Conservation (phyloP, 2,113 vertebrate species). For the Equus quagga region DNA sequence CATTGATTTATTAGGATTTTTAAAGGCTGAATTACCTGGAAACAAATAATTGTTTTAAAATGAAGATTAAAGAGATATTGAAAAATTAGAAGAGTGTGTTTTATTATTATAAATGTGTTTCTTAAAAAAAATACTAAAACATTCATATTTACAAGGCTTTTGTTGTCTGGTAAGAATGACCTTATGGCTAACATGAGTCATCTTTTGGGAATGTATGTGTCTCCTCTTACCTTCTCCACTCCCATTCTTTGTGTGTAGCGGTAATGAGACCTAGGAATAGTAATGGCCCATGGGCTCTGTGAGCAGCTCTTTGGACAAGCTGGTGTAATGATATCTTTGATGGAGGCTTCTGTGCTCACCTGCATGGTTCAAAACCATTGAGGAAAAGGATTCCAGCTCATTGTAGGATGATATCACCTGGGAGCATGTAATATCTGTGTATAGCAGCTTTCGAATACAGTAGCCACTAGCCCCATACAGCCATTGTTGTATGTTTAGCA, state of each 20-base stretch:
- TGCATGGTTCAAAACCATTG: background rate
- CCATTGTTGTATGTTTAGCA: background rate
- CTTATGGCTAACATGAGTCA: background rate
- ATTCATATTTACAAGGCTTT: background rate
- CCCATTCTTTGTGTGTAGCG: background rate
- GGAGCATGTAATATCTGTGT: background rate
- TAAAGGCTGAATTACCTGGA: background rate
- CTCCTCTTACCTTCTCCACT: background rate
- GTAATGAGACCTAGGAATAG: background rate
- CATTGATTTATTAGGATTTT: conserved; percentile 28
- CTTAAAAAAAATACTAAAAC: background rate
- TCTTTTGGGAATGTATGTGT: background rate
- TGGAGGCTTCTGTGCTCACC: background rate
- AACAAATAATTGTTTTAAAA: conserved; percentile 35
- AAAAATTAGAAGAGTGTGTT: background rate
- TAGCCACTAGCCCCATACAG: background rate
- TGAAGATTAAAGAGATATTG: background rate
- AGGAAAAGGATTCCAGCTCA: background rate
- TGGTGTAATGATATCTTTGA: background rate
- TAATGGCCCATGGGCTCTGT: background rate
- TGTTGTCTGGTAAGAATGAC: conserved; percentile 1
- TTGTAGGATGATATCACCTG: background rate
- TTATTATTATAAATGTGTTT: background rate
- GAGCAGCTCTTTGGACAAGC: background rate
- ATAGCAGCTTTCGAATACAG: background rate